Base-by-base conservation (phyloP, 1,140 invertebrate genomes). In the Hydropsyche tenuis region DNA sequence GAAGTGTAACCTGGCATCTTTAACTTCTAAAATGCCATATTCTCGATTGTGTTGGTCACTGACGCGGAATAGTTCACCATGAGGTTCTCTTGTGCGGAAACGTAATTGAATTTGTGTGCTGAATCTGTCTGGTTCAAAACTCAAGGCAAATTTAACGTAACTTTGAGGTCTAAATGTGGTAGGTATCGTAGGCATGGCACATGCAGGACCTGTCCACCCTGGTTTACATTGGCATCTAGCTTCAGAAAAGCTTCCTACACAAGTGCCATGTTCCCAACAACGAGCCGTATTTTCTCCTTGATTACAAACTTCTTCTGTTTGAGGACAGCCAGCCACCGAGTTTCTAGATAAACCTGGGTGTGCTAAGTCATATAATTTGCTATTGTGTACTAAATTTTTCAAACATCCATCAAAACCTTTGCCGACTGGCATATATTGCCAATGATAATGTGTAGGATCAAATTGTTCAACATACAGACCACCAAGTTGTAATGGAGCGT, bases 341-440 rank as follows among this genome's bases (percentile, higher is more conserved):
- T 95, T 92, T 71, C 92, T 85, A 0, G 92, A 92, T 14, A 96
- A 83, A 5, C 95, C 94, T 12, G 94, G 93, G 83, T 95, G 91
- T 0, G 94, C 94, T 56, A 98, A 85, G 81, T 98, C 96, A 81
- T 98, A 98, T 3, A 98, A 82, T 87, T 96, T 94, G 78, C 96
- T 97, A 80, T 99, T 98, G 81, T 98, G 96, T 78, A 97, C 92
- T 12, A 99, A 85, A 81, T 99, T 98, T 75, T 93, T 89, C 27
- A 99, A 95, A 82, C 97, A 99, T 6, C 97, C 97, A 80, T 95
- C 93, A 81, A 98, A 99, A 6, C 91, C 93, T 85, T 94, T 94
- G 6, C 91, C 93, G 46, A 91, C 89, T 4, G 94, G 94, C 87
- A 95, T 93, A 78, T 92, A 92, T 77, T 92, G 91, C 93, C 92